phyloP scores from a whole-genome alignment of 2,888 invertebrate genomes.

The Drepanosiphum platanoidis region DNA sequence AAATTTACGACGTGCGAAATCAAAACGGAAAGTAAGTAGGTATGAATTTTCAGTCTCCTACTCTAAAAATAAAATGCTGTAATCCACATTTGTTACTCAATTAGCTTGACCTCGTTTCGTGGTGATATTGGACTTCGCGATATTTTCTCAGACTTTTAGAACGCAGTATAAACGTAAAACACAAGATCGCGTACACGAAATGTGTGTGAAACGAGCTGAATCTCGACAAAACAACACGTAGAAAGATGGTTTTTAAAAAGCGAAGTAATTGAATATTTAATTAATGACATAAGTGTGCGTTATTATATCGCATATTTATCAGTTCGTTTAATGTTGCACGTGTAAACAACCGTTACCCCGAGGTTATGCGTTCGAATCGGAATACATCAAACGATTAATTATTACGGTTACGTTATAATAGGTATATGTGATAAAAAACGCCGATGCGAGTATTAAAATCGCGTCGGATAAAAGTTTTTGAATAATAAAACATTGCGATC shows the following conservation, averaged over 20 bases:
- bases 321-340: background rate
- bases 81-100: conserved; percentile 14
- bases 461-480: background rate
- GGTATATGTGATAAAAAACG: too few relatives aligned
- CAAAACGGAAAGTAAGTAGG: background rate
- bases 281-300: background rate
- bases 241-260: background rate
- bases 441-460: background rate
- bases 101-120: conserved; percentile 42
- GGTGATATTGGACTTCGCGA: background rate
- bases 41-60: background rate
- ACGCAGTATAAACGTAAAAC: background rate
- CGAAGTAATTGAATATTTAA: background rate
- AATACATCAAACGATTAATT: background rate
- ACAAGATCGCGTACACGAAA: background rate
- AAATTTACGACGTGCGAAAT: background rate
- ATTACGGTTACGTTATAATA: background rate
- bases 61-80: conserved; percentile 46
- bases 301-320: background rate
- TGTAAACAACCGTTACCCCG: background rate
- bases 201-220: background rate
- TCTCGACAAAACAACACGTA: background rate
- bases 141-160: conserved; percentile 6
- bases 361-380: background rate
- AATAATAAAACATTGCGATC: background rate